These are phyloP conservation scores for Parnassius glacialis DNA, from an alignment of 2,888 invertebrate genomes.

Conservation along the genomic window DNA sequence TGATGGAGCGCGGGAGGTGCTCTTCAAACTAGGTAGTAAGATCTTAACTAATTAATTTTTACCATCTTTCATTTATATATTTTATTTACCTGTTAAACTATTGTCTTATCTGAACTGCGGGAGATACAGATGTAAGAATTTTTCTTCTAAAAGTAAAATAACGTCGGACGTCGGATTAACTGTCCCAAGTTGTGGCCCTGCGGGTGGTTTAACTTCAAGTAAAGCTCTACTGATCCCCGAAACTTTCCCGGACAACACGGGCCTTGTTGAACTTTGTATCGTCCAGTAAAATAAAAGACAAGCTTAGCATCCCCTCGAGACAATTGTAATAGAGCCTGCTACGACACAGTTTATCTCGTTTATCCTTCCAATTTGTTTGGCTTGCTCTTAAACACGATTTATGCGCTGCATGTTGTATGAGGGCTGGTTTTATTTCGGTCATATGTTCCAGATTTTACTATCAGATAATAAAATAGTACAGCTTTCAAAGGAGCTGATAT, in stretches of 20 bases:
- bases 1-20: no score
- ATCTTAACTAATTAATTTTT: no score
- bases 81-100: no score
- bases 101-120: no score
- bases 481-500: no score
- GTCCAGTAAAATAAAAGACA: conserved; percentile 1
- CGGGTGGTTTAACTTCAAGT: neutral
- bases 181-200: neutral
- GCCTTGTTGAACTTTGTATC: neutral
- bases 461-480: no score
- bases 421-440: no score
- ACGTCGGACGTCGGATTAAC: neutral
- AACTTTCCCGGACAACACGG: neutral
- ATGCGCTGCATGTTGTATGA: no score
- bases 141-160: neutral
- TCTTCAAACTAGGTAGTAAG: no score
- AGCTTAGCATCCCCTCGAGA: neutral
- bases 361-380: conserved; percentile 6
- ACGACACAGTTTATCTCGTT: conserved; percentile 4
- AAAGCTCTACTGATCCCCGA: neutral
- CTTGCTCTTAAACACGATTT: neutral
- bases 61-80: no score
- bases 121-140: neutral
- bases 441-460: no score
- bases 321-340: neutral